Conservation (phyloP, 2,888 invertebrate genomes). For the Orgyia antiqua region DNA sequence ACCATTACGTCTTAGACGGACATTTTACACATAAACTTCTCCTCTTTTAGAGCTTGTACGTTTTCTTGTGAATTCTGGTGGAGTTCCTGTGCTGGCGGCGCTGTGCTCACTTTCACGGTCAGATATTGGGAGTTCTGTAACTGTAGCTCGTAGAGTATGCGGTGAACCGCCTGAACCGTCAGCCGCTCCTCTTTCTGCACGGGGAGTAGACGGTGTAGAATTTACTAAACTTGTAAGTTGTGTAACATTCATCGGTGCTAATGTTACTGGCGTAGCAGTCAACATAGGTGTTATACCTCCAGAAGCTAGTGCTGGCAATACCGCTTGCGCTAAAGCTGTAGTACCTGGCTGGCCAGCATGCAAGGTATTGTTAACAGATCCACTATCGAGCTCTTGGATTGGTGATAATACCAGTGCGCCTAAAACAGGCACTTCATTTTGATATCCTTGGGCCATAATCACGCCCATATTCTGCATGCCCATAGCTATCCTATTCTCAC, state of each 20-base stretch:
- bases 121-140: slow-evolving; percentile 42
- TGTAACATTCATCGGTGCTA: slow-evolving; percentile 79
- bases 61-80: slow-evolving; percentile 46
- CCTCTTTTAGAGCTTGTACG: slow-evolving; percentile 58
- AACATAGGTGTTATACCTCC: slow-evolving; percentile 63
- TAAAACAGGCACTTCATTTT: slow-evolving; percentile 84
- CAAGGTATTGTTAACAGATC: slow-evolving; percentile 84
- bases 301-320: slow-evolving; percentile 68
- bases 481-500: slow-evolving; percentile 81
- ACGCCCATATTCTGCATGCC: slow-evolving; percentile 80
- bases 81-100: slow-evolving; percentile 37
- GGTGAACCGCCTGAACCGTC: slow-evolving; percentile 32
- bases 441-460: slow-evolving; percentile 82
- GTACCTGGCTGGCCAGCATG: slow-evolving; percentile 86
- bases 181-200: slow-evolving; percentile 40
- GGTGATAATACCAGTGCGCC: slow-evolving; percentile 88
- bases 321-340: slow-evolving; percentile 87
- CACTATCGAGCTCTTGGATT: slow-evolving; percentile 89
- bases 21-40: slow-evolving; percentile 60
- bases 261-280: slow-evolving; percentile 67
- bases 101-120: slow-evolving; percentile 56
- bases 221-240: slow-evolving; percentile 76
- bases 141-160: slow-evolving; percentile 35
- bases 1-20: slow-evolving; percentile 25
- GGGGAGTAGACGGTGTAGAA: slow-evolving; percentile 69